Evolutionary conservation across 2,888 invertebrate genomes (phyloP).

Genomic region (Thereva nobilitata): DNA sequence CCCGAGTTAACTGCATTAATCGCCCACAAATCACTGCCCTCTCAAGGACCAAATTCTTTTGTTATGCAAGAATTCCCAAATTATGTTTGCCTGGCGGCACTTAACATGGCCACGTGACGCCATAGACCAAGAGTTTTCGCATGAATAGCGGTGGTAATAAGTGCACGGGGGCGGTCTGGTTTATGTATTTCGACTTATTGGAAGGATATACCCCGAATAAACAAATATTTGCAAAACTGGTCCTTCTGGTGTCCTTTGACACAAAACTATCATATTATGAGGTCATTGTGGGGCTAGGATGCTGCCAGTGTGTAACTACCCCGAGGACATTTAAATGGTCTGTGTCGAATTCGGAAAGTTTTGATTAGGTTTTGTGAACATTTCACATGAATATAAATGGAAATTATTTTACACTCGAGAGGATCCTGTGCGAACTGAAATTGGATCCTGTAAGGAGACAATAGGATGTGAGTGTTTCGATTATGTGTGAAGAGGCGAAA

Average conservation of each 20-base stretch:
- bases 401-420: conserved; percentile 37
- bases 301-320: conserved; percentile 21
- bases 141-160: conserved; percentile 30
- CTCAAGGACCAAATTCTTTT: conserved; percentile 3
- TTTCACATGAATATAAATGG: conserved; percentile 40
- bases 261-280: conserved; percentile 35
- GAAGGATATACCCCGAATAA: conserved; percentile 14
- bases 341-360: conserved; percentile 36
- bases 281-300: conserved; percentile 30
- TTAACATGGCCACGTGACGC: conserved; percentile 38
- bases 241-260: conserved; percentile 35
- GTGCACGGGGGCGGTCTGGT: conserved; percentile 1
- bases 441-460: conserved; percentile 5
- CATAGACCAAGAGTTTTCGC: conserved; percentile 34
- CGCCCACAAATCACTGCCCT: conserved; percentile 9
- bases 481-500: background rate
- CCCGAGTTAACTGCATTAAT: conserved; percentile 5
- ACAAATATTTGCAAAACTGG: conserved; percentile 39
- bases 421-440: conserved; percentile 33
- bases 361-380: conserved; percentile 34
- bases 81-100: conserved; percentile 36
- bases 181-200: conserved; percentile 32
- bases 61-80: conserved; percentile 25
- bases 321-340: conserved; percentile 39
- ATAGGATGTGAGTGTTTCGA: background rate